Conservation (phyloP, 2,113 vertebrate genomes). For the Vidua chalybeata region DNA sequence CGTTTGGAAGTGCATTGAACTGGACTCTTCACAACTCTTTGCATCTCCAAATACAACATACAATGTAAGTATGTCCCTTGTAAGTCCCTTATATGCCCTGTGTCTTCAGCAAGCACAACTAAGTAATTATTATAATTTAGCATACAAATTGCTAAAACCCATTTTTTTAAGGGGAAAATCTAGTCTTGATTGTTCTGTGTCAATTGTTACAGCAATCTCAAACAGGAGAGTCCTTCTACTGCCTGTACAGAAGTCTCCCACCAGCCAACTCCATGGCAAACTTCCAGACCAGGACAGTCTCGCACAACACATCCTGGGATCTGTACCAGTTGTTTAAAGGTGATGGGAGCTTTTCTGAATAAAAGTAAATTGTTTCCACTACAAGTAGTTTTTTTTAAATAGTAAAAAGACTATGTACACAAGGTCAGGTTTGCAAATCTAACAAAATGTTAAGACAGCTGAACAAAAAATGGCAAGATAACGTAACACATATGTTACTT, state of each 20-base stretch:
- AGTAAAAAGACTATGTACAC: neutral
- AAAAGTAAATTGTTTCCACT: slow-evolving; percentile 4
- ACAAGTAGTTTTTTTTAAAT: neutral
- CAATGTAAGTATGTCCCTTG: neutral
- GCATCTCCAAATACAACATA: neutral
- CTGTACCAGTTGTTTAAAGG: neutral
- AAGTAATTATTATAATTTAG: slow-evolving; percentile 3
- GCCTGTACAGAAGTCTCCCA: neutral
- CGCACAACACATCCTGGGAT: neutral
- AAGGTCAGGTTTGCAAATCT: slow-evolving; percentile 10
- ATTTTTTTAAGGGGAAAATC: neutral
- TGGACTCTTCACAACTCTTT: neutral
- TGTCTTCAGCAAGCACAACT: neutral
- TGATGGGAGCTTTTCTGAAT: neutral
- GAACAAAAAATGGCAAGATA: slow-evolving; percentile 21
- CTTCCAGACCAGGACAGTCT: neutral
- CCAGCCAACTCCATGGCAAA: neutral
- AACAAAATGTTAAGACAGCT: neutral
- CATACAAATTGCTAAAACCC: neutral
- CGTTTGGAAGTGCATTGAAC: neutral
- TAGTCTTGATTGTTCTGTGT: neutral
- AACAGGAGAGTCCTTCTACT: neutral
- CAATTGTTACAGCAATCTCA: neutral
- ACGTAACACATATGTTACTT: neutral
- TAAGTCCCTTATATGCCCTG: neutral